phyloP scores from a whole-genome alignment of 53 echinoderm and acorn worm genomes.

The Paracentrotus lividus region DNA sequence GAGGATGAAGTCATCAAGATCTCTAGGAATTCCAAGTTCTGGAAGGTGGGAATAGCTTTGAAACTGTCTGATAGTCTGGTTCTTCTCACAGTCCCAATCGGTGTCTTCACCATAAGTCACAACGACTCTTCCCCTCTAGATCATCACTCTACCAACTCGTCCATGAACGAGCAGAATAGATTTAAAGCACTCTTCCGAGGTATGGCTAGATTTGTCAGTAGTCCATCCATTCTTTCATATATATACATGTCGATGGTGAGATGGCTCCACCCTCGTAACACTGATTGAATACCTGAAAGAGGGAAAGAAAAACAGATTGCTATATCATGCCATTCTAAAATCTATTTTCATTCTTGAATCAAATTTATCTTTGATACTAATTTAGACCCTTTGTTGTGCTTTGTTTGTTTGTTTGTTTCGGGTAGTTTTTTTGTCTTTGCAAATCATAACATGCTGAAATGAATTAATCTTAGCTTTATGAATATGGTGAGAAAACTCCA shows the following conservation, averaged over 20 bases:
- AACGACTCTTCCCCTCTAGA: background rate
- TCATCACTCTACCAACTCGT: background rate
- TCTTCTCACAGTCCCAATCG: too few species aligned
- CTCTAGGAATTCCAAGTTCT: too few species aligned
- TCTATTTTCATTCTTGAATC: background rate
- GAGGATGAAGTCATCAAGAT: too few species aligned
- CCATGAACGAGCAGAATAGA: background rate
- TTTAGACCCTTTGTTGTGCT: too few species aligned
- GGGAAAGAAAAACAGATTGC: background rate
- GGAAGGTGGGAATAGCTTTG: too few species aligned
- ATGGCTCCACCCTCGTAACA: constrained; percentile 92
- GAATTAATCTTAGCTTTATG: background rate
- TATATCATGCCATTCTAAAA: background rate
- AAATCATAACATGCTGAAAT: too few species aligned
- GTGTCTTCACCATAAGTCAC: background rate
- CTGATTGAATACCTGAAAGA: constrained; percentile 87
- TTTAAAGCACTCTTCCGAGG: background rate
- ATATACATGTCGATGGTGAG: constrained; percentile 95
- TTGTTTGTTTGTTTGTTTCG: too few species aligned
- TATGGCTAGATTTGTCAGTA: constrained; percentile 71
- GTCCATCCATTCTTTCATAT: constrained; percentile 99
- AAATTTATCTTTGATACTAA: too few species aligned
- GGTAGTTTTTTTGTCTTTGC: too few species aligned
- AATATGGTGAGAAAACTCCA: too few species aligned
- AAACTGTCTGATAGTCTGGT: too few species aligned